These are phyloP conservation scores for Tylochromis polylepis DNA, from an alignment of 2,113 vertebrate genomes.

Conservation along the genomic window DNA sequence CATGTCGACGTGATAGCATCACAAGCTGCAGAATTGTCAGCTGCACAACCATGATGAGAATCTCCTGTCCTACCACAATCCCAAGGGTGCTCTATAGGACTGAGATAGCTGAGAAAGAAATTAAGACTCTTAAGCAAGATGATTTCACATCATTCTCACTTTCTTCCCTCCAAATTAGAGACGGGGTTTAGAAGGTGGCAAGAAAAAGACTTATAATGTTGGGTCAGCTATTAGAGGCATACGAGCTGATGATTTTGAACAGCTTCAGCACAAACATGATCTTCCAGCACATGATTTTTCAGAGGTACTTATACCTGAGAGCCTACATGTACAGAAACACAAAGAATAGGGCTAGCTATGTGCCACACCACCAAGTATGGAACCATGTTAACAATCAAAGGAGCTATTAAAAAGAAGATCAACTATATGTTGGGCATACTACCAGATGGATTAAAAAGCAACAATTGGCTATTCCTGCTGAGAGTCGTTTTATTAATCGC, in stretches of 20 bases:
- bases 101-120: neutral
- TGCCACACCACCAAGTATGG: neutral
- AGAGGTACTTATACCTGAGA: neutral
- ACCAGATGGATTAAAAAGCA: neutral
- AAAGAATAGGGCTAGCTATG: neutral
- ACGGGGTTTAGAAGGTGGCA: neutral
- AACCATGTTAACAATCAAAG: neutral
- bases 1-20: neutral
- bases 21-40: neutral
- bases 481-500: fast-evolving
- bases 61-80: neutral
- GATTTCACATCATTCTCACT: fast-evolving
- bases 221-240: neutral
- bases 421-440: neutral
- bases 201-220: fast-evolving
- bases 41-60: neutral
- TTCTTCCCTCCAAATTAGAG: fast-evolving
- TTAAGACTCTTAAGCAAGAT: neutral
- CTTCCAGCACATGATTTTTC: neutral
- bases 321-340: neutral
- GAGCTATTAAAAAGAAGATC: neutral
- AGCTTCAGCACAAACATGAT: neutral
- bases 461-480: neutral
- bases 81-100: neutral
- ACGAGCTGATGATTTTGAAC: neutral